These are phyloP conservation scores for Acomys russatus DNA, from an alignment of 2,797 vertebrate species.

Conservation along the genomic window DNA sequence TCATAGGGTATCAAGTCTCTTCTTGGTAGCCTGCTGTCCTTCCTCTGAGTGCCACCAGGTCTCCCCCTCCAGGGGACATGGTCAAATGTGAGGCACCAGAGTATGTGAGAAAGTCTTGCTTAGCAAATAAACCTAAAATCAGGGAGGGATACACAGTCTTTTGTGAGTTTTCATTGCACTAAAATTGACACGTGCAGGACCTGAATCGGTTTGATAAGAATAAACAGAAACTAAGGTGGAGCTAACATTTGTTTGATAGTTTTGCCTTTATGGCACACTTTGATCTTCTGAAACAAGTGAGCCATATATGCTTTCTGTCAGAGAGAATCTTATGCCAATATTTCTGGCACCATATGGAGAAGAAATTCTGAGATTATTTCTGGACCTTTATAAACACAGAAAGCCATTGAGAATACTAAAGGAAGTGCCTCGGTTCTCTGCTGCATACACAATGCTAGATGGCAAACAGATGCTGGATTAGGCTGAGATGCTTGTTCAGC, in stretches of 20 bases:
- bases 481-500: slow-evolving; percentile 77
- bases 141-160: slow-evolving; percentile 68
- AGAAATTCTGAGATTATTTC: slow-evolving; percentile 73
- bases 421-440: slow-evolving; percentile 41
- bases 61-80: too few species aligned
- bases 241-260: slow-evolving; percentile 78
- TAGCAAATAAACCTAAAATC: slow-evolving; percentile 76
- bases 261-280: slow-evolving; percentile 62
- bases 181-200: slow-evolving; percentile 74
- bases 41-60: too few species aligned
- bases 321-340: slow-evolving; percentile 60
- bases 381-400: slow-evolving; percentile 54
- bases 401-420: slow-evolving; percentile 71
- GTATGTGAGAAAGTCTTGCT: slow-evolving; percentile 18
- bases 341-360: slow-evolving; percentile 72
- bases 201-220: slow-evolving; percentile 79
- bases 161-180: slow-evolving; percentile 81
- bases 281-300: slow-evolving; percentile 65
- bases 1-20: too few species aligned
- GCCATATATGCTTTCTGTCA: slow-evolving; percentile 52
- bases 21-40: too few species aligned
- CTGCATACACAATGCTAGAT: slow-evolving; percentile 57
- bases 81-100: too few species aligned
- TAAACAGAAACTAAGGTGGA: slow-evolving; percentile 74
- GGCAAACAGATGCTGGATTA: slow-evolving; percentile 79